phyloP scores from a whole-genome alignment of 2,113 vertebrate genomes.

The Centropus bengalensis region DNA sequence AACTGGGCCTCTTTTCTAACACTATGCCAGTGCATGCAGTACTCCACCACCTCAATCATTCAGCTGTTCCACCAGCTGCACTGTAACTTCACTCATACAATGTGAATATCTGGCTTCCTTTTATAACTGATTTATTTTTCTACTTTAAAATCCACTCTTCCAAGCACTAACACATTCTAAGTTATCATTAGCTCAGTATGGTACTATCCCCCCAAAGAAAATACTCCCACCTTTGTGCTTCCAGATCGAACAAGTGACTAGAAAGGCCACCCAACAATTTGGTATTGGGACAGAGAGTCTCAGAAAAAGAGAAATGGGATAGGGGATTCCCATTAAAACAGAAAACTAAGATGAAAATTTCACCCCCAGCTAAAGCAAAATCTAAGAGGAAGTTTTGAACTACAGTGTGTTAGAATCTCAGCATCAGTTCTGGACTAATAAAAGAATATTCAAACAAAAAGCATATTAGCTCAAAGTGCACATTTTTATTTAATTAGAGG shows the following conservation, averaged over 20 bases:
- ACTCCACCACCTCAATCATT: not conserved
- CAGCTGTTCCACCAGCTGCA: not conserved
- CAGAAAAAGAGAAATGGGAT: not conserved
- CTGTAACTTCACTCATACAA: not conserved
- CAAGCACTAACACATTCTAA: not conserved
- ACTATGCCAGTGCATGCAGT: not conserved
- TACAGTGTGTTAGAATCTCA: not conserved
- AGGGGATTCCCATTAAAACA: not conserved
- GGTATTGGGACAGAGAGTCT: not conserved
- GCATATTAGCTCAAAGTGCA: conserved; percentile 72
- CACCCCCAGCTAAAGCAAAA: not conserved
- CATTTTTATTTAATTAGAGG: conserved; percentile 82
- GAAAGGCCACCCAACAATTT: not conserved
- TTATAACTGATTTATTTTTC: not conserved
- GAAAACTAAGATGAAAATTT: not conserved
- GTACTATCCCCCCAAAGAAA: not conserved
- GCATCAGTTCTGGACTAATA: conserved; percentile 30
- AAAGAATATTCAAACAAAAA: conserved; percentile 72
- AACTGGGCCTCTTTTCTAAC: not conserved
- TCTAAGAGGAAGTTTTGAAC: not conserved
- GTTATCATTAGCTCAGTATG: not conserved
- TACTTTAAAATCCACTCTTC: not conserved
- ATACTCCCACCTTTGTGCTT: not conserved
- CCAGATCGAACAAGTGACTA: not conserved
- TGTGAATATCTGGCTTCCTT: not conserved